Conservation (phyloP, 2,888 invertebrate genomes). For the Cryptocephalus primarius region DNA sequence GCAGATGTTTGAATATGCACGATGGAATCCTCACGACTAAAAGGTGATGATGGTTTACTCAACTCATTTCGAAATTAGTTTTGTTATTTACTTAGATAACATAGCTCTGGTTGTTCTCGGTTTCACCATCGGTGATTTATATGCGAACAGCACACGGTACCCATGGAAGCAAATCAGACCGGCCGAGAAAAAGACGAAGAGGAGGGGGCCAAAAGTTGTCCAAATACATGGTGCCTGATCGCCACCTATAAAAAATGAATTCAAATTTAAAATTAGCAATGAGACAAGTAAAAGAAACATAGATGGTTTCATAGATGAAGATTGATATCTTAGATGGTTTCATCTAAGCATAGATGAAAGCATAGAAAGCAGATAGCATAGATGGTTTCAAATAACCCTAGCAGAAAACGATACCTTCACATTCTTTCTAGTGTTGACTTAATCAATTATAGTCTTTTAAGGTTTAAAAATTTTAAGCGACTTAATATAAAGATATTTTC, state of each 20-base stretch:
- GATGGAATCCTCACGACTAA: too few species aligned
- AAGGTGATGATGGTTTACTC: too few species aligned
- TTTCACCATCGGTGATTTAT: slow-evolving; percentile 20
- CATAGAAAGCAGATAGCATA: too few species aligned
- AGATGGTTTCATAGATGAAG: not conserved
- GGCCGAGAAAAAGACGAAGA: slow-evolving; percentile 50
- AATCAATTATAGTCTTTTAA: too few species aligned
- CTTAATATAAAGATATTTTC: slow-evolving; percentile 1
- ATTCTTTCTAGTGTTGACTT: not conserved
- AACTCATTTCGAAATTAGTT: too few species aligned
- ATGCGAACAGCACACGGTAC: slow-evolving; percentile 45
- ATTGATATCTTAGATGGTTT: too few species aligned
- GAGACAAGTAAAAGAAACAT: too few species aligned
- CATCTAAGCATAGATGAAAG: too few species aligned
- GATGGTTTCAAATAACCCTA: too few species aligned
- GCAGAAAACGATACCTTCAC: not conserved
- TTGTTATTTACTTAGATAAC: slow-evolving; percentile 15
- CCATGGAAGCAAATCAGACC: slow-evolving; percentile 58
- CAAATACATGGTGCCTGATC: slow-evolving; percentile 54
- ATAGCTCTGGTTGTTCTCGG: slow-evolving; percentile 32
- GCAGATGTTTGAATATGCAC: too few species aligned
- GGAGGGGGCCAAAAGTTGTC: slow-evolving; percentile 54
- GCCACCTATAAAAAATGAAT: slow-evolving; percentile 40
- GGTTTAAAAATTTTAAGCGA: too few species aligned
- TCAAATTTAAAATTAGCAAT: too few species aligned